Evolutionary conservation across 2,113 vertebrate genomes (phyloP), one percentile per base, ranked within the genome.

Genomic region (Zingel zingel): DNA sequence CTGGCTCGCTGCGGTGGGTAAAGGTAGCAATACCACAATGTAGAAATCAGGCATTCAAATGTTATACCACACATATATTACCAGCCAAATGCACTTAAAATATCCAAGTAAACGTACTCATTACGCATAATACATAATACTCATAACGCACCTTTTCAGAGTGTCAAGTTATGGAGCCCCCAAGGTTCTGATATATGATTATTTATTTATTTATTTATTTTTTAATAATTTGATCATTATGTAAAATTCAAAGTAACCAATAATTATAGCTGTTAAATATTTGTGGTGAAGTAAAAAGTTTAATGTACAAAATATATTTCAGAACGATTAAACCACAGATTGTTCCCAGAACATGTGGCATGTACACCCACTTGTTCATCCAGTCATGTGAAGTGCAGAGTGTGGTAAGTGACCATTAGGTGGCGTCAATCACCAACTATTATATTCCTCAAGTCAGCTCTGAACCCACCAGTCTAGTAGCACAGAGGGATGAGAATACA

Each of bases 381-480:
- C 18, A 61, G 14, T 5, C 7, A 50, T 47, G 19, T 36, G 9
- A 59, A 5, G 7, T 16, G 7, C 27, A 5, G 36, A 47, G 5
- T 64, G 36, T 7, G 14, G 4, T 15, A 9, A 14, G 6, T 27
- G 56, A 70, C 4, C 89, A 82, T 80, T 36, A 88, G 90, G 64
- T 87, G 90, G 90, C 15, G n/a, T 0, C 67, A 83, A 6, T 33
- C 25, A 43, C 36, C 74, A 16, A 48, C 57, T 76, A 2, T 19
- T 39, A 1, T 25, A 3, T 53, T 72, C 43, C 47, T 36, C 0
- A 25, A 43, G 7, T 58, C 53, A 1, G 30, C 48, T 56, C 23
- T 3, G 18, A 27, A 48, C 1, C 0, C 3, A 3, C 21, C 50
- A 27, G 13, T 39, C 0, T 0, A 7, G 19, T 1, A 53, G 12